Evolutionary conservation across 2,888 invertebrate species (phyloP).

Genomic region (Rugalucina vietnamica): DNA sequence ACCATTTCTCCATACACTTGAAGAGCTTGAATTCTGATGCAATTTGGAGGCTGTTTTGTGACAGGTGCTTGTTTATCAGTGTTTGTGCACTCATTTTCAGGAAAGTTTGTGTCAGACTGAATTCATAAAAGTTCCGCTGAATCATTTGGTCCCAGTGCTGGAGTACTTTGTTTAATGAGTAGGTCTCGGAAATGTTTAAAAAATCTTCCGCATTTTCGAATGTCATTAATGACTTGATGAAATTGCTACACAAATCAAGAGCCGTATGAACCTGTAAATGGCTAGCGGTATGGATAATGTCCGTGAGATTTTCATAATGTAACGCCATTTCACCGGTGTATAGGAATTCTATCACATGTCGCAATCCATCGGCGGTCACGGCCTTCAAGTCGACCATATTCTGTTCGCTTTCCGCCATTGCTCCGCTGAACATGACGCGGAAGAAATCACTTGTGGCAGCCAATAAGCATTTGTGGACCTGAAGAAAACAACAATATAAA

Average conservation of each 20-base stretch:
- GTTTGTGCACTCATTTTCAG: slow-evolving; percentile 75
- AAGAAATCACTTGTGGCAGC: slow-evolving; percentile 83
- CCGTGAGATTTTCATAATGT: slow-evolving; percentile 80
- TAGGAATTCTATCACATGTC: slow-evolving; percentile 81
- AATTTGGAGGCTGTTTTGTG: slow-evolving; percentile 73
- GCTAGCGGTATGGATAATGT: slow-evolving; percentile 82
- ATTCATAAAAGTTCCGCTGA: slow-evolving; percentile 80
- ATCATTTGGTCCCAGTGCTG: slow-evolving; percentile 80
- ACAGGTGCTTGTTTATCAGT: slow-evolving; percentile 74
- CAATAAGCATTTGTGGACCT: slow-evolving; percentile 83
- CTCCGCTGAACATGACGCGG: slow-evolving; percentile 82
- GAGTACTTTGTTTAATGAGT: slow-evolving; percentile 78
- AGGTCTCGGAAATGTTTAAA: slow-evolving; percentile 81
- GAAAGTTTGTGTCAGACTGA: slow-evolving; percentile 78
- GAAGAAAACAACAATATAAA: slow-evolving; percentile 33
- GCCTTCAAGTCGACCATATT: slow-evolving; percentile 82
- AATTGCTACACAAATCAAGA: slow-evolving; percentile 82
- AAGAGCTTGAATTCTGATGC: slow-evolving; percentile 79
- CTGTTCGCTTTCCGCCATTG: slow-evolving; percentile 82
- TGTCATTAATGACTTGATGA: slow-evolving; percentile 81
- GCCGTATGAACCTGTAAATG: slow-evolving; percentile 81
- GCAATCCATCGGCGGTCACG: slow-evolving; percentile 74
- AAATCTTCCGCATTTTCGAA: slow-evolving; percentile 82
- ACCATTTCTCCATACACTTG: slow-evolving; percentile 79
- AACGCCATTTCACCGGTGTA: slow-evolving; percentile 81